Percentiles rank a stretch among this genome's conserved stretches.
Conservation (phyloP, 2,888 invertebrate genomes). For the Sympetrum striolatum region DNA sequence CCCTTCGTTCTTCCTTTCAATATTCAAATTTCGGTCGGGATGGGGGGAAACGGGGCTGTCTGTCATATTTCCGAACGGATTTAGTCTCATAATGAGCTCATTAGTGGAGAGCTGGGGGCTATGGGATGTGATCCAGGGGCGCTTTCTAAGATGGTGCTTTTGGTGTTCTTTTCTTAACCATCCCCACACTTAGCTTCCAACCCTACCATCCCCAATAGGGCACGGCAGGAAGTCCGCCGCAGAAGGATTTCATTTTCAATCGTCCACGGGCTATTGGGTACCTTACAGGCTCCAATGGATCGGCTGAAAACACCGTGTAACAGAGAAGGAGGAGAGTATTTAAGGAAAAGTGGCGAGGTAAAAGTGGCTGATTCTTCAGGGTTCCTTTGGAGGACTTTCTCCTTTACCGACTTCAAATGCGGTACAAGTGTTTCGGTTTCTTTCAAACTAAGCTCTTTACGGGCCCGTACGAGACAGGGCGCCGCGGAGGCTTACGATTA, state of each 20-base stretch:
- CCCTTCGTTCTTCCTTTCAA: not conserved
- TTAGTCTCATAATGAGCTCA: conserved; percentile 20
- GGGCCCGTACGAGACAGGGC: too few species aligned
- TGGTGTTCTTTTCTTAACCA: not conserved
- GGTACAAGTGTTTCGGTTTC: too few species aligned
- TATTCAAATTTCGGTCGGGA: not conserved
- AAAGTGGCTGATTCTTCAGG: not conserved
- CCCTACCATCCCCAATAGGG: not conserved
- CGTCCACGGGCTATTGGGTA: not conserved
- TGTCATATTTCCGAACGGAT: conserved; percentile 17
- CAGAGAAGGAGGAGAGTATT: not conserved
- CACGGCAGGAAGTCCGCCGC: not conserved
- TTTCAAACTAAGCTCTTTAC: too few species aligned
- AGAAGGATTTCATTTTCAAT: not conserved
- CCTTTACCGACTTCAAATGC: too few species aligned
- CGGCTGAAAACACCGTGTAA: not conserved
- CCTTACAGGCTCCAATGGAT: not conserved
- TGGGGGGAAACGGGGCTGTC: not conserved
- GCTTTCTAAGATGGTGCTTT: not conserved
- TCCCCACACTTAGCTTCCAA: not conserved
- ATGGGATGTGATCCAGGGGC: not conserved
- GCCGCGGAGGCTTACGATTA: too few species aligned
- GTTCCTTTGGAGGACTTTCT: not conserved
- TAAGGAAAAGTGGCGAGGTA: not conserved
- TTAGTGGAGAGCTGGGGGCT: not conserved